Conservation (phyloP, 2,113 vertebrate species). For the Phoxinus phoxinus region DNA sequence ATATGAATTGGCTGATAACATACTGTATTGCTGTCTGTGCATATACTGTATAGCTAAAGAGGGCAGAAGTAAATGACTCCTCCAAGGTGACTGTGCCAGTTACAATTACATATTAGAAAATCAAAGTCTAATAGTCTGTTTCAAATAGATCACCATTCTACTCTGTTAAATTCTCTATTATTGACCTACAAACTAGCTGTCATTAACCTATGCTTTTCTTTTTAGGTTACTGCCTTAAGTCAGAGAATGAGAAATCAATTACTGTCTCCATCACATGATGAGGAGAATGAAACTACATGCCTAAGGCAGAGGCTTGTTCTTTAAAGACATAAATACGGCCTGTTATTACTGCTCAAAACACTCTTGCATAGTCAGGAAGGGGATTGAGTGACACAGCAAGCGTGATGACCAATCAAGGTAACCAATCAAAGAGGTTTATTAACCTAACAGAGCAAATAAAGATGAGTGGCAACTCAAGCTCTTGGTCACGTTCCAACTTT, state of each 20-base stretch:
- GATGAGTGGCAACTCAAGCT: slow-evolving; percentile 10
- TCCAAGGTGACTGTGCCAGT: slow-evolving; percentile 40
- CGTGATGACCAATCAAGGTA: slow-evolving; percentile 28
- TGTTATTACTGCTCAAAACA: slow-evolving; percentile 33
- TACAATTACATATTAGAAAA: slow-evolving; percentile 40
- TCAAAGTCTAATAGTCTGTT: slow-evolving; percentile 38
- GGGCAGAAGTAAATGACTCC: slow-evolving; percentile 19
- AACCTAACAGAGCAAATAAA: slow-evolving; percentile 34
- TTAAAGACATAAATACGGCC: slow-evolving; percentile 39
- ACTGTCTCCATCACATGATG: slow-evolving; percentile 71
- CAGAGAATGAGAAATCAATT: slow-evolving; percentile 76
- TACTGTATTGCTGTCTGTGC: neutral
- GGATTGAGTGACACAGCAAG: neutral
- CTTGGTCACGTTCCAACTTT: slow-evolving; percentile 2
- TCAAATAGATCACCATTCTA: slow-evolving; percentile 63
- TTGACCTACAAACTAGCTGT: slow-evolving; percentile 80
- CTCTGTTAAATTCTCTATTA: slow-evolving; percentile 75
- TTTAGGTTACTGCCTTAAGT: slow-evolving; percentile 81
- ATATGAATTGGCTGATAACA: neutral
- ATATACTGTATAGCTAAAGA: neutral
- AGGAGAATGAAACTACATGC: slow-evolving; percentile 69
- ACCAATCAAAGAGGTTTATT: slow-evolving; percentile 25
- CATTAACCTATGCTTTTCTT: slow-evolving; percentile 82
- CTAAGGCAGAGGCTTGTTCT: slow-evolving; percentile 63
- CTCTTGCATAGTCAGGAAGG: slow-evolving; percentile 27